Evolutionary conservation across 2,888 invertebrate genomes (phyloP).

Genomic region (Unio pictorum): DNA sequence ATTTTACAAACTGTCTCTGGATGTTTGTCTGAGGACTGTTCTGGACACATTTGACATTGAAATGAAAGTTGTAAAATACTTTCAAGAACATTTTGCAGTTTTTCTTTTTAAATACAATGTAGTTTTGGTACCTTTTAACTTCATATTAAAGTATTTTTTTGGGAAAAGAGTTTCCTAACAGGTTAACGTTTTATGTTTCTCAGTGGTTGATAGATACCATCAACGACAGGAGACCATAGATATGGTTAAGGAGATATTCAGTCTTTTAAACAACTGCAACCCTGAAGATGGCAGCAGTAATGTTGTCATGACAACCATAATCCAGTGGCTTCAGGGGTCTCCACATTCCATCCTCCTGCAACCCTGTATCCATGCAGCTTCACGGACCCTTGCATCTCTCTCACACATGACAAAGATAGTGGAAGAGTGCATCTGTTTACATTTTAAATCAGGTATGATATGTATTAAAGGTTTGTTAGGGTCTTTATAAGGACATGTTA

Average conservation of each 20-base stretch:
- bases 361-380: slow-evolving; percentile 63
- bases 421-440: slow-evolving; percentile 63
- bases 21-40: neutral
- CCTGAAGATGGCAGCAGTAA: slow-evolving; percentile 51
- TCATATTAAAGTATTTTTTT: neutral
- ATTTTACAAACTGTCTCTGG: too few relatives aligned
- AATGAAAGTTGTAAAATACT: neutral
- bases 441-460: slow-evolving; percentile 40
- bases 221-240: slow-evolving; percentile 61
- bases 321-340: slow-evolving; percentile 65
- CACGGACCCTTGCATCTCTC: slow-evolving; percentile 61
- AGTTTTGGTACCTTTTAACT: neutral
- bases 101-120: neutral
- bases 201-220: slow-evolving; percentile 43
- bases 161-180: neutral
- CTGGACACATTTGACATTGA: neutral
- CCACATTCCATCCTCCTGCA: slow-evolving; percentile 63
- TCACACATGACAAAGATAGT: slow-evolving; percentile 59
- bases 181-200: slow-evolving; percentile 3
- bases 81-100: neutral
- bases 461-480: too few relatives aligned
- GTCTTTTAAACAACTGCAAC: slow-evolving; percentile 67
- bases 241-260: slow-evolving; percentile 61
- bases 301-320: slow-evolving; percentile 52
- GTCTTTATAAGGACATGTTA: too few relatives aligned